A percentile compares a stretch with the other conserved stretches of the same genome.
phyloP scores from a whole-genome alignment of 2,113 vertebrate genomes.

The Synchiropus splendidus region DNA sequence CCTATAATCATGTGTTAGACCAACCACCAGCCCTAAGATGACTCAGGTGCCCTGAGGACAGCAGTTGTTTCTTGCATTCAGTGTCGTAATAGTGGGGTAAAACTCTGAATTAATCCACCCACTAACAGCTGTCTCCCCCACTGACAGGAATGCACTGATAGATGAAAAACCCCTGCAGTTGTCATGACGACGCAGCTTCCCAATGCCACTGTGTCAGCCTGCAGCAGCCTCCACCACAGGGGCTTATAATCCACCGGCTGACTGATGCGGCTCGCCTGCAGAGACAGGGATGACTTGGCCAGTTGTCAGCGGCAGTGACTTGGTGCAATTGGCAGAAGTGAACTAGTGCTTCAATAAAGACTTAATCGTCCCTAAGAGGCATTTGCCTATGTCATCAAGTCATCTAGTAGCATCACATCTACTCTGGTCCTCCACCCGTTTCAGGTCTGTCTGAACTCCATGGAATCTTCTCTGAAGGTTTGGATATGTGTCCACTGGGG shows the following conservation, averaged over 20 bases:
- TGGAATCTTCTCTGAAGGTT: too few relatives aligned
- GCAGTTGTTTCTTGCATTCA: neutral
- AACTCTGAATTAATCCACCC: slow-evolving; percentile 19
- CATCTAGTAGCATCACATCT: too few relatives aligned
- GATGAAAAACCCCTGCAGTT: slow-evolving; percentile 18
- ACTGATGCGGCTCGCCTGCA: too few relatives aligned
- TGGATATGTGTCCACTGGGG: too few relatives aligned
- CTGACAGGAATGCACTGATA: slow-evolving; percentile 5
- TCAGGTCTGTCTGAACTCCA: too few relatives aligned
- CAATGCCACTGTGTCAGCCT: slow-evolving; percentile 7
- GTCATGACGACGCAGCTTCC: slow-evolving; percentile 25
- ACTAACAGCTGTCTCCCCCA: slow-evolving; percentile 23
- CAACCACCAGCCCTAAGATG: too few relatives aligned
- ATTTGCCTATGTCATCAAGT: neutral
- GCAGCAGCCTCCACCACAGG: neutral
- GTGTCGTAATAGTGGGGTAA: slow-evolving; percentile 4
- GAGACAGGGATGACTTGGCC: slow-evolving; percentile 8
- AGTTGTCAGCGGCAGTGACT: slow-evolving; percentile 8
- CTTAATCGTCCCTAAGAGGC: slow-evolving; percentile 7
- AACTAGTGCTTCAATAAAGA: slow-evolving; percentile 6
- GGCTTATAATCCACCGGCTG: slow-evolving; percentile 23
- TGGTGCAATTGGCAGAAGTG: neutral
- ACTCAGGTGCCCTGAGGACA: slow-evolving; percentile 1
- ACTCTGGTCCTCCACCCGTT: too few relatives aligned
- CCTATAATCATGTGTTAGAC: too few relatives aligned